Percentiles rank a stretch among this genome's conserved stretches.
Conservation (phyloP, 1,140 invertebrate species). For the Halesus radiatus region DNA sequence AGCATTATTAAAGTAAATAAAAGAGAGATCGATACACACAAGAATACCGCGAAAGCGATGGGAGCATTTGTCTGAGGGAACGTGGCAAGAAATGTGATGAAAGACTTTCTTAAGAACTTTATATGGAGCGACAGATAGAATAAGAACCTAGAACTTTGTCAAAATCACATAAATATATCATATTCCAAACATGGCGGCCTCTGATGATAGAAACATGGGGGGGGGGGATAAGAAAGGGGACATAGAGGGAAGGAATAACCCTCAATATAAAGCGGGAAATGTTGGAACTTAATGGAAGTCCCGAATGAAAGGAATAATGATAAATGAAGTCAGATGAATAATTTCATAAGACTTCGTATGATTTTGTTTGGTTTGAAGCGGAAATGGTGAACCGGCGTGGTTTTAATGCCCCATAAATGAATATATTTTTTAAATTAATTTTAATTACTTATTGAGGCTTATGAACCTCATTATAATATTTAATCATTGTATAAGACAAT, state of each 20-base stretch:
- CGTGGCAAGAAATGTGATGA: slow-evolving; percentile 53
- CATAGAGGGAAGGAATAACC: background rate
- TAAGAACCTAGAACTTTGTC: slow-evolving; percentile 52
- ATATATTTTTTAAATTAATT: too few species aligned
- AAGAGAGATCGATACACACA: slow-evolving; percentile 47
- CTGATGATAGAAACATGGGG: slow-evolving; percentile 9
- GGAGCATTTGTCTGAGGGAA: slow-evolving; percentile 48
- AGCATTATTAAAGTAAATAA: slow-evolving; percentile 49
- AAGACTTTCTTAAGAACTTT: slow-evolving; percentile 50
- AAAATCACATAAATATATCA: slow-evolving; percentile 54
- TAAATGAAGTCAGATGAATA: slow-evolving; percentile 50
- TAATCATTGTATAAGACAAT: too few species aligned
- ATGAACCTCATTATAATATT: too few species aligned
- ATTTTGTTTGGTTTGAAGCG: slow-evolving; percentile 42
- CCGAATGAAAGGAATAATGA: slow-evolving; percentile 50
- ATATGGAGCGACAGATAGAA: slow-evolving; percentile 41
- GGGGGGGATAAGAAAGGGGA: background rate
- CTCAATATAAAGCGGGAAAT: slow-evolving; percentile 10
- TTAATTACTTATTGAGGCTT: too few species aligned
- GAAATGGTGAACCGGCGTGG: background rate
- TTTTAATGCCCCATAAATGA: too few species aligned
- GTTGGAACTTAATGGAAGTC: slow-evolving; percentile 33
- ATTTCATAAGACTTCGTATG: slow-evolving; percentile 53
- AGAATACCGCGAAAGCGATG: slow-evolving; percentile 7
- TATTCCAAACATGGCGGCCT: slow-evolving; percentile 48